Evolutionary conservation across 2,113 vertebrate genomes (phyloP), one percentile per base, ranked within the genome.

Genomic region (Carassius gibelio): DNA sequence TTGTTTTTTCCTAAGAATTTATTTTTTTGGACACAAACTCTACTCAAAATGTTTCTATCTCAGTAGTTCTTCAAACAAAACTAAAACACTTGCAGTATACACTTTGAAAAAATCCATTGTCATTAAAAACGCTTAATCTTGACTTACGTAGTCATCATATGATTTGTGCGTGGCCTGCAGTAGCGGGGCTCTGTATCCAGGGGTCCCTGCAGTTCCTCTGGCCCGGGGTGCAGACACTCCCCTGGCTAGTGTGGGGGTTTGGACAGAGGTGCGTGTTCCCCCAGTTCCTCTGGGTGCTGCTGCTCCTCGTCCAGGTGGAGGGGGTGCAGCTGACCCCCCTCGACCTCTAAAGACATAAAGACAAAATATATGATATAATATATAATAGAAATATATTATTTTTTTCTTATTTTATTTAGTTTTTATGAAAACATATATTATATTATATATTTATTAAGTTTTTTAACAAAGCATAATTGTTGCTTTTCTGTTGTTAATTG

Each of bases 91-190:
- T 55, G 17, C 48, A 13, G 3, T 68, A 59, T 10, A 55, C 10
- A 26, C 52, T 66, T 1, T 1, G 4, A 38, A 66, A 36, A 8
- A 26, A 0, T 23, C 8, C 0, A 62, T 10, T 36, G 19, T 21
- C 3, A 48, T 42, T 50, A 26, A 81, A 48, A 75, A 19, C n/a
- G 26, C 23, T 19, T 23, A 52, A 74, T 89, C 85, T 88, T 57
- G 92, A 99, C 98, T 99, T 93, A 99, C 98, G 9, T 98, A 99
- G 92, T 98, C 98, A 3, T 99, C 97, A 1, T 99, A 99, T 64
- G 96, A 86, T 79, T 99, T 97, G 0, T 96, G 96, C 80, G 93
- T 94, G 59, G 94, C 90, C 69, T 96, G 95, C 42, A 96, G 94
- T 2, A 95, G 96, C 5, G 96, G 94, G 13, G 96, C 91, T 75